Percentiles rank a stretch among this genome's conserved stretches.
phyloP scores from a whole-genome alignment of 1,140 invertebrate genomes.

The Sminthurinus signatus region DNA sequence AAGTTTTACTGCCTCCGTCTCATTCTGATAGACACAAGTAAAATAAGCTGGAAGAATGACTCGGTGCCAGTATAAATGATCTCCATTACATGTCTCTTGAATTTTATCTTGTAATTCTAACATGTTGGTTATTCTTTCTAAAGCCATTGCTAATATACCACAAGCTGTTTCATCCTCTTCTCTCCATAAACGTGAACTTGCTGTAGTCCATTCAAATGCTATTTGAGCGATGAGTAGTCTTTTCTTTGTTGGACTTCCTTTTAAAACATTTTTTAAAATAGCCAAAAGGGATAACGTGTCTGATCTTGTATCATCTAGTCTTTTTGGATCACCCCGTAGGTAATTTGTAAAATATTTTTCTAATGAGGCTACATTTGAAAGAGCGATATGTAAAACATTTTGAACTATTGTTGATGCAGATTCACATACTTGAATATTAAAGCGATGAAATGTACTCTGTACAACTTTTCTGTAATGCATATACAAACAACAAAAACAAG shows the following conservation, averaged over 20 bases:
- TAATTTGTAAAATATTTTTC: slow-evolving; percentile 46
- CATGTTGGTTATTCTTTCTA: slow-evolving; percentile 59
- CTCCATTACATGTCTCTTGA: slow-evolving; percentile 53
- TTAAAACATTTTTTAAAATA: slow-evolving; percentile 30
- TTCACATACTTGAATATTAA: slow-evolving; percentile 54
- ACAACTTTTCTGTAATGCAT: too few relatives aligned
- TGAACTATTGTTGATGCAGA: slow-evolving; percentile 59
- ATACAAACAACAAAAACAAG: too few relatives aligned
- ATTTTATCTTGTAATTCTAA: slow-evolving; percentile 50
- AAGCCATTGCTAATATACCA: slow-evolving; percentile 48
- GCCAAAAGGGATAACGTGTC: slow-evolving; percentile 52
- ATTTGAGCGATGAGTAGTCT: slow-evolving; percentile 59
- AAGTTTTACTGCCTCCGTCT: slow-evolving; percentile 48
- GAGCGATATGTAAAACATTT: slow-evolving; percentile 59
- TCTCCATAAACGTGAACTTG: slow-evolving; percentile 43
- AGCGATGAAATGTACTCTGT: slow-evolving; percentile 56
- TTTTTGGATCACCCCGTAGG: neutral
- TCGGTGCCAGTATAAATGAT: slow-evolving; percentile 76
- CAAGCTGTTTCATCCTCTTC: slow-evolving; percentile 52
- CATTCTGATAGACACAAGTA: slow-evolving; percentile 58
- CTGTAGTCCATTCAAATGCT: slow-evolving; percentile 59
- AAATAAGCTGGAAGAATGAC: slow-evolving; percentile 70
- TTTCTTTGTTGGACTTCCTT: slow-evolving; percentile 59
- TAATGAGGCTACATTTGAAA: slow-evolving; percentile 54
- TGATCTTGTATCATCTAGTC: slow-evolving; percentile 48